Conservation (phyloP, 2,888 invertebrate genomes). For the Rambutsinella grinnellia region DNA sequence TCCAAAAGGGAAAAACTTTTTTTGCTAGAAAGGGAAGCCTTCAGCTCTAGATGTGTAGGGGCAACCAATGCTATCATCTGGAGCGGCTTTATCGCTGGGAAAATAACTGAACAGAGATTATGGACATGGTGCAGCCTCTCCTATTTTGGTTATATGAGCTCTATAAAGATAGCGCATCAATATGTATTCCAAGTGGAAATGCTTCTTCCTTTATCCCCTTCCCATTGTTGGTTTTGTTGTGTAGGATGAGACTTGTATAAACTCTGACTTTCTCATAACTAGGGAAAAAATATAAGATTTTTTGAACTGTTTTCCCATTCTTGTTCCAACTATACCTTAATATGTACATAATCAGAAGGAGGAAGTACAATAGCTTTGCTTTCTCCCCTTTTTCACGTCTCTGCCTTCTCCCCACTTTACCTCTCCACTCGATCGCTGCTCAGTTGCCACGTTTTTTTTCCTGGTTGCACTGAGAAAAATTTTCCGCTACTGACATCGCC, state of each 20-base stretch:
- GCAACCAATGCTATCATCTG: constrained; percentile 16
- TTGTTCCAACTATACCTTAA: too few species aligned
- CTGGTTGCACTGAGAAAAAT: constrained; percentile 10
- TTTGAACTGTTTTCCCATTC: too few species aligned
- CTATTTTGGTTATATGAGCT: constrained; percentile 6
- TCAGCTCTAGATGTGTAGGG: neutral
- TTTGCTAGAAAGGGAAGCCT: constrained; percentile 6
- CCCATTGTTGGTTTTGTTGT: too few species aligned
- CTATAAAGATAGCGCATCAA: too few species aligned
- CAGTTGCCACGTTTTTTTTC: constrained; percentile 4
- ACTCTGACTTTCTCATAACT: too few species aligned
- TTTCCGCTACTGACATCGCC: constrained; percentile 4
- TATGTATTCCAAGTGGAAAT: too few species aligned
- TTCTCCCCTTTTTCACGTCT: constrained; percentile 6
- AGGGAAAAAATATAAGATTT: too few species aligned
- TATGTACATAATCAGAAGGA: too few species aligned
- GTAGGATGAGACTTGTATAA: too few species aligned
- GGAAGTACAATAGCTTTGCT: too few species aligned
- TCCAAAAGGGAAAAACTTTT: constrained; percentile 12
- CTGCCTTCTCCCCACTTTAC: constrained; percentile 1
- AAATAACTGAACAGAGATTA: constrained; percentile 17
- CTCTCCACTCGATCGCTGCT: constrained; percentile 3
- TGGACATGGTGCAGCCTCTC: neutral
- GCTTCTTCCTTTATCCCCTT: too few species aligned
- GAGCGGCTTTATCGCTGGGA: neutral